Evolutionary conservation across 2,888 invertebrate genomes (phyloP).

Genomic region (Chymomyza amoena): DNA sequence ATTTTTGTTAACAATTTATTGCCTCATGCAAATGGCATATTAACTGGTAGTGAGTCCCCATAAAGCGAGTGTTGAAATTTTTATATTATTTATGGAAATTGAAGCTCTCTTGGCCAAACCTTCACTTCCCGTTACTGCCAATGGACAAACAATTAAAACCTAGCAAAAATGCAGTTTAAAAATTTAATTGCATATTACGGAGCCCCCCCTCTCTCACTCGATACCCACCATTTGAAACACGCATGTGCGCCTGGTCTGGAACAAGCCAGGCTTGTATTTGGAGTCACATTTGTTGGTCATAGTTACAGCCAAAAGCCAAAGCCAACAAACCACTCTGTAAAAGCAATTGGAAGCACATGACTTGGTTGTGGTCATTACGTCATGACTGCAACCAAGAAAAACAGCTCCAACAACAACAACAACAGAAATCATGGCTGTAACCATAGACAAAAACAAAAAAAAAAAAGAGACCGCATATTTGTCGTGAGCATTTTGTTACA

Average conservation of each 20-base stretch:
- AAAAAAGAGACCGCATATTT: slow-evolving; percentile 61
- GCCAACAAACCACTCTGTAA: slow-evolving; percentile 15
- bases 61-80: neutral
- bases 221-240: neutral
- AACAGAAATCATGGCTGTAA: neutral
- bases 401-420: neutral
- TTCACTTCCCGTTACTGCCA: slow-evolving; percentile 21
- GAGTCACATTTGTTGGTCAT: neutral
- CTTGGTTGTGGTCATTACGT: slow-evolving; percentile 63
- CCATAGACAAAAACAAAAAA: neutral
- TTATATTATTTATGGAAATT: neutral
- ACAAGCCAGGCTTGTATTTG: neutral
- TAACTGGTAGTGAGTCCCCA: neutral
- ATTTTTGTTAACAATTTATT: neutral
- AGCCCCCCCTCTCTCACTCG: neutral
- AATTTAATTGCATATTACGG: slow-evolving; percentile 2
- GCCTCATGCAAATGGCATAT: neutral
- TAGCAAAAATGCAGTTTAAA: slow-evolving; percentile 32
- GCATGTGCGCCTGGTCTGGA: neutral
- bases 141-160: slow-evolving; percentile 47
- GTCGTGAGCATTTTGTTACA: slow-evolving; percentile 72
- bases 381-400: slow-evolving; percentile 31
- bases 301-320: neutral
- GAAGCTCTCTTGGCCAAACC: neutral
- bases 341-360: slow-evolving; percentile 50